These are phyloP conservation scores for Agelastica alni DNA, from an alignment of 2,888 invertebrate species.

Conservation along the genomic window DNA sequence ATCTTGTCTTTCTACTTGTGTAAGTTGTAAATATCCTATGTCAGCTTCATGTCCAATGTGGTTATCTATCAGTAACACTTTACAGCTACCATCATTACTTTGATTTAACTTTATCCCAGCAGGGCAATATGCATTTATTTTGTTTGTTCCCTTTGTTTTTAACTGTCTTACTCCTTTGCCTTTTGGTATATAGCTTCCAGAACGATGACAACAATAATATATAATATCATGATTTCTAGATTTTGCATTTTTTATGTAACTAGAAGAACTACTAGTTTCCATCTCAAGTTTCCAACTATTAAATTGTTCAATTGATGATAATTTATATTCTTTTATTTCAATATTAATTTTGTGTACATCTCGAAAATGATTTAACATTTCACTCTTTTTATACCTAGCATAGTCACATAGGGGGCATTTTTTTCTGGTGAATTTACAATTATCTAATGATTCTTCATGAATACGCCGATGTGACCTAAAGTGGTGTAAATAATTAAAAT, in stretches of 20 bases:
- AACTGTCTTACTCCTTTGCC: constrained; percentile 23
- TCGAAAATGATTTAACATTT: constrained; percentile 9
- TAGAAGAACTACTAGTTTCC: constrained; percentile 11
- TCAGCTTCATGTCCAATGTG: constrained; percentile 23
- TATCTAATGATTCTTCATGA: background rate
- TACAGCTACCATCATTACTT: background rate
- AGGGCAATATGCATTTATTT: constrained; percentile 27
- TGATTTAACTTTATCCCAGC: constrained; percentile 10
- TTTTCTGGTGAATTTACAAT: background rate
- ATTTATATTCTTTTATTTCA: constrained; percentile 3
- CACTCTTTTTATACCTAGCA: background rate
- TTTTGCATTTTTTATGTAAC: constrained; percentile 5
- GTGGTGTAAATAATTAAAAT: constrained; percentile 3
- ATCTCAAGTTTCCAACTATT: constrained; percentile 10
- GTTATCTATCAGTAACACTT: background rate
- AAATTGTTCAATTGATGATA: constrained; percentile 14
- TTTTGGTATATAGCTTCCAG: constrained; percentile 19
- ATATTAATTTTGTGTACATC: constrained; percentile 4
- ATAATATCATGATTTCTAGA: background rate
- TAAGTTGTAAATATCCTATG: constrained; percentile 18
- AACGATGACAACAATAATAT: constrained; percentile 25
- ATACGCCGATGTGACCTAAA: background rate
- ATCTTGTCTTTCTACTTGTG: constrained; percentile 13
- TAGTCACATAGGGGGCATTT: constrained; percentile 12
- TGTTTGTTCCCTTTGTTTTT: constrained; percentile 26